Base-by-base conservation (phyloP, 2,888 invertebrate species). In the Metacarcinus magister region DNA sequence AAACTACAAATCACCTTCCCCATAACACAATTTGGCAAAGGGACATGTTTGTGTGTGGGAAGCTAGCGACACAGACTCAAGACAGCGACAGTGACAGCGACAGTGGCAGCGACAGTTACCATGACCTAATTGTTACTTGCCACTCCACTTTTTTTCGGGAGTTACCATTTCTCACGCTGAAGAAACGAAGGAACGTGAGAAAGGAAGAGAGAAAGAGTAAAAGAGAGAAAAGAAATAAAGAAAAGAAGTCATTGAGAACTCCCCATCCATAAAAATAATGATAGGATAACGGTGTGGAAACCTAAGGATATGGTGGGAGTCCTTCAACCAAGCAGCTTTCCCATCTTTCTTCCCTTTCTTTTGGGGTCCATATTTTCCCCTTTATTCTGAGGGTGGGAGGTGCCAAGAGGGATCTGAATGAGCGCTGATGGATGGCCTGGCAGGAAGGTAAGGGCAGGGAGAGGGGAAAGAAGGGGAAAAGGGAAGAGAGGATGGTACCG, bases 181-280 rank as follows among this genome's bases (percentile, higher is more conserved):
- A 82, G 82, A 13, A 82, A 32, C 32, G 90, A 90, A 43, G 43
- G 90, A 90, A 43, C 39, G 90, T 43, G 90, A 90, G 90, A 90
- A 43, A 90, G 90, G 43, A 43, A 90, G 90, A 90, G 90, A 90
- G 90, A 90, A 44, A 91, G 91, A 91, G 91, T 44, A 44, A 91
- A 44, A 91, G 91, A 91, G 91, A 89, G 89, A 89, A 39, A 89
- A 44, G 44, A 44, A 91, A 44, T 44, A 44, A 91, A 44, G 44
- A 44, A 91, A 44, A 91, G 91, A 91, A 44, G 43, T 44, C 44
- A 82, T 82, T 32, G 32, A 82, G 32, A 5, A 28, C 82, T 32
- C 82, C 8, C 32, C 82, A 82, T 82, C 82, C 82, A 82, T 92
- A 48, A 92, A 32, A 48, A 92, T 48, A 92, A 92, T 54, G 54